phyloP scores from a whole-genome alignment of 2,888 invertebrate genomes.

The Caenorhabditis zanzibari region DNA sequence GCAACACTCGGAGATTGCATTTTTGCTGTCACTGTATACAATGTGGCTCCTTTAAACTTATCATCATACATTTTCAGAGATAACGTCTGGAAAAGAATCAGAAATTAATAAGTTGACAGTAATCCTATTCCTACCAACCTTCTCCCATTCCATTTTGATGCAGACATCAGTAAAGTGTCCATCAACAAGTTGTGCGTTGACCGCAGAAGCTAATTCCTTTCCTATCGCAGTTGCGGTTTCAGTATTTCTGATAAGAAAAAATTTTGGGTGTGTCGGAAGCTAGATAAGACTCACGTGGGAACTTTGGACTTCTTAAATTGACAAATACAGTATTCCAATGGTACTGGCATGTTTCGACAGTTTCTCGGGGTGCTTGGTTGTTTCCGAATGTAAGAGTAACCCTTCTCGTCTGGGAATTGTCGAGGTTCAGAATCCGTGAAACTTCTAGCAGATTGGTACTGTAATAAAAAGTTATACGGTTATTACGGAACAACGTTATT shows the following conservation, averaged over 20 bases:
- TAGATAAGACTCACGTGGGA: conserved; percentile 28
- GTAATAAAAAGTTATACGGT: conserved; percentile 10
- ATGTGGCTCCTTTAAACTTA: conserved; percentile 42
- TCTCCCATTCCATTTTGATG: conserved; percentile 57
- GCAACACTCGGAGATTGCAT: conserved; percentile 57
- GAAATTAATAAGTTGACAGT: background rate
- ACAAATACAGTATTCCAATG: conserved; percentile 73
- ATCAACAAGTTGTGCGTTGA: conserved; percentile 41
- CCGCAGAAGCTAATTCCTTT: conserved; percentile 17
- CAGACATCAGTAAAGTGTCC: conserved; percentile 41
- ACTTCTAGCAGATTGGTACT: conserved; percentile 58
- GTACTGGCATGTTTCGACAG: conserved; percentile 68
- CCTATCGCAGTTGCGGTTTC: conserved; percentile 35
- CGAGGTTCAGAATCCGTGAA: conserved; percentile 46
- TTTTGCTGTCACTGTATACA: conserved; percentile 45
- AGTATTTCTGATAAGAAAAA: conserved; percentile 41
- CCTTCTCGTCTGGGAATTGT: conserved; percentile 58
- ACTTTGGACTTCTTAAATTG: conserved; percentile 50
- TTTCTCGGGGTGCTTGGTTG: conserved; percentile 58
- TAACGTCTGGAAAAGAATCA: conserved; percentile 32
- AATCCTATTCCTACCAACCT: conserved; percentile 16
- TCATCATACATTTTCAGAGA: conserved; percentile 41
- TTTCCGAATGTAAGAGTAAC: conserved; percentile 68
- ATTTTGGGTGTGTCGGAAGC: background rate
- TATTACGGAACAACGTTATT: too few relatives aligned